Evolutionary conservation across 1,140 invertebrate species (phyloP).

Genomic region (Laupala kohalensis): DNA sequence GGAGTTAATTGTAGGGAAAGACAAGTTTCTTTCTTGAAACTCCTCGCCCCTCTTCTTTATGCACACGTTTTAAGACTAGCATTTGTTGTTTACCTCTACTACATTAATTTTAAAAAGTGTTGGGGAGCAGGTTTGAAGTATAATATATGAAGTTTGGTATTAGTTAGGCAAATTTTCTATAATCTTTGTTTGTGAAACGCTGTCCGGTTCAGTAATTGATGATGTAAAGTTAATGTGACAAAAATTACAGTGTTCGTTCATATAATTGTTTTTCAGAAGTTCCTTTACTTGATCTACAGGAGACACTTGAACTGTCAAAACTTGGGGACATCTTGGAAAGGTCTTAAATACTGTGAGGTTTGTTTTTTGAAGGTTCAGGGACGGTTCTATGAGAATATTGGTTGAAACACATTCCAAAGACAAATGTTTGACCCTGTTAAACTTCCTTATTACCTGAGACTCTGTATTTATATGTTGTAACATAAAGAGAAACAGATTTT

Average conservation of each 20-base stretch:
- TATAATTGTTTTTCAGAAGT: not conserved
- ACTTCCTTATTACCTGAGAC: slow-evolving; percentile 8
- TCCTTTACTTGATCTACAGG: not conserved
- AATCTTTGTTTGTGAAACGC: not conserved
- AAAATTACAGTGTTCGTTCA: not conserved
- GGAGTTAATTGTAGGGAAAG: not conserved
- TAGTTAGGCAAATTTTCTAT: not conserved
- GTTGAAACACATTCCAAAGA: slow-evolving; percentile 14
- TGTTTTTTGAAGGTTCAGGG: not conserved
- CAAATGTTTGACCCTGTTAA: slow-evolving; percentile 10
- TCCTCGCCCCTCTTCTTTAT: not conserved
- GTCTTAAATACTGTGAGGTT: not conserved
- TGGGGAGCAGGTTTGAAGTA: not conserved
- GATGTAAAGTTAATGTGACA: not conserved
- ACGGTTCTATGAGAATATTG: not conserved
- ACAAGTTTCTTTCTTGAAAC: not conserved
- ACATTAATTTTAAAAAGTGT: not conserved
- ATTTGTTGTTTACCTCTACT: not conserved
- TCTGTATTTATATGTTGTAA: slow-evolving; percentile 15
- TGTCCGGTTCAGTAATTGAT: not conserved
- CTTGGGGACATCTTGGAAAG: not conserved
- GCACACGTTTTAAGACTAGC: not conserved
- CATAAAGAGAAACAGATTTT: slow-evolving; percentile 4
- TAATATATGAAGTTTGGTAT: not conserved
- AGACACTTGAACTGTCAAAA: not conserved